Evolutionary conservation across 2,113 vertebrate genomes (phyloP), one percentile per base, ranked within the genome.

Genomic region (Festucalex cinctus): DNA sequence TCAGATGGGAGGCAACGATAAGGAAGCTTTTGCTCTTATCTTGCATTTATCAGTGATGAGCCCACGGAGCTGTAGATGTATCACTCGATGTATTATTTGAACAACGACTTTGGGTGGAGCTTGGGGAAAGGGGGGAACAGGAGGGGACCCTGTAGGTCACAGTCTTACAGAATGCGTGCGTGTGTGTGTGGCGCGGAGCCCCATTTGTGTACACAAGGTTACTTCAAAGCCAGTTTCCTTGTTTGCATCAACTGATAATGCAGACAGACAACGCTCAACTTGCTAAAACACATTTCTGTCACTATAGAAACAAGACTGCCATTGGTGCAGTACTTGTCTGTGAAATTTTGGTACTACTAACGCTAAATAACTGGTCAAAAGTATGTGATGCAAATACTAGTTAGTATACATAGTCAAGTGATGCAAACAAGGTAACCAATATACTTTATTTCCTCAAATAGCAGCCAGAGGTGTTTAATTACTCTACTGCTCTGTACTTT

Each of bases 371-470:
- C 5, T 9, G 14, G 54, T 32, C 59, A 41, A 39, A 14, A n/a
- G 20, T 5, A 22, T 10, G 24, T 24, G 59, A 41, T 22, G 37
- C 13, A 43, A 62, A 22, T 20, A 22, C 19, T 60, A 43, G 39
- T 6, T 19, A 26, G 22, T 17, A 41, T 2, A 13, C 36, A 49
- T 65, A 71, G 68, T 64, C 59, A n/a, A 37, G 48, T 76, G 75
- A 83, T 86, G 88, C 90, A 89, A 86, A 90, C 89, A 90, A 90
- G 86, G 89, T 83, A 88, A 91, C 88, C 86, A 60, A 73, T 74
- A 57, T 83, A 68, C 65, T 69, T 62, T 58, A 61, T 66, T 43
- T 62, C 60, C 22, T 62, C 60, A 43, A 5, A 43, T 26, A 62
- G 60, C 22, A 41, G 60, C 39, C 22, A 2, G 14, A 6, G 26